Evolutionary conservation across 2,797 vertebrate species (phyloP).

Genomic region (Anomalospiza imberbis): DNA sequence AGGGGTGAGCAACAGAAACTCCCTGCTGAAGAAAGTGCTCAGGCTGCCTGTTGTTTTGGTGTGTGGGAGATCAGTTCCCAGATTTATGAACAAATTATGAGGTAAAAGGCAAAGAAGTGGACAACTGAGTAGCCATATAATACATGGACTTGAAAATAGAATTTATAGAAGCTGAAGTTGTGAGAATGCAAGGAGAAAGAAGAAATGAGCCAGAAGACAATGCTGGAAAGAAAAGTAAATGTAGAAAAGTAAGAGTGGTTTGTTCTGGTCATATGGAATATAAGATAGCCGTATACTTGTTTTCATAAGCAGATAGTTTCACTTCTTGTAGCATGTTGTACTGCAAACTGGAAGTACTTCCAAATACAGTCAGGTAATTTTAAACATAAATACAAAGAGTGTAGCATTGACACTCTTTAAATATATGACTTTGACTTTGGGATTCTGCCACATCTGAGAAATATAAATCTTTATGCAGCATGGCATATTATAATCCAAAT

Average conservation of each 20-base stretch:
- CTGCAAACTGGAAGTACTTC: not conserved
- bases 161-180: not conserved
- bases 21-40: not conserved
- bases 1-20: not conserved
- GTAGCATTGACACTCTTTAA: not conserved
- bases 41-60: not conserved
- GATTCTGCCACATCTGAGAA: not conserved
- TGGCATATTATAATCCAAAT: not conserved
- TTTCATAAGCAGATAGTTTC: not conserved
- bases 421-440: not conserved
- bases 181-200: not conserved
- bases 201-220: not conserved
- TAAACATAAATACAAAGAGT: not conserved
- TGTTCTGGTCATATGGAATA: not conserved
- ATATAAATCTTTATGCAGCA: not conserved
- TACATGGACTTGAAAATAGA: not conserved
- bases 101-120: not conserved
- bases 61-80: not conserved
- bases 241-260: not conserved
- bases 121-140: not conserved
- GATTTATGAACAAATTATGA: not conserved
- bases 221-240: not conserved
- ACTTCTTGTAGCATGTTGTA: not conserved
- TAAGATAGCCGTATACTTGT: not conserved
- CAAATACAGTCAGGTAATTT: not conserved